phyloP scores from a whole-genome alignment of 2,888 invertebrate species.

The Therioaphis trifolii region DNA sequence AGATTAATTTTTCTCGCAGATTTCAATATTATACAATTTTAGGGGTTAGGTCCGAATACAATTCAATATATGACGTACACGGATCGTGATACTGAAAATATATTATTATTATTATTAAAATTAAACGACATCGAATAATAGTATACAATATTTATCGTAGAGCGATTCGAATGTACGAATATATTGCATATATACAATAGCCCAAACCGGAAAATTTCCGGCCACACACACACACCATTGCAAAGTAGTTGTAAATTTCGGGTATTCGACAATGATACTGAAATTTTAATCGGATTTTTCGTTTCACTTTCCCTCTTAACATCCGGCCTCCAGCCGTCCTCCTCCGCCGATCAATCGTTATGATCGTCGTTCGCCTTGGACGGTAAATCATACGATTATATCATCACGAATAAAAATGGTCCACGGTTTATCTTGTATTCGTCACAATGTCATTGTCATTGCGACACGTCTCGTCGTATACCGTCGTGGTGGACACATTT shows the following conservation, averaged over 20 bases:
- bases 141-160: no score
- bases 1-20: conserved; percentile 8
- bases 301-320: not conserved
- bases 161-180: not conserved
- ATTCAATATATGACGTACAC: not conserved
- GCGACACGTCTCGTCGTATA: no score
- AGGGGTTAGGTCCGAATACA: conserved; percentile 27
- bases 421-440: no score
- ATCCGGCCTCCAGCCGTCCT: conserved; percentile 8
- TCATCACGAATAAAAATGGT: not conserved
- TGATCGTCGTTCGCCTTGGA: not conserved
- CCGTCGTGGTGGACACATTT: no score
- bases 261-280: conserved; percentile 52
- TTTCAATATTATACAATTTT: conserved; percentile 32
- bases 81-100: not conserved
- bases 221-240: conserved; percentile 45
- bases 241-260: conserved; percentile 12
- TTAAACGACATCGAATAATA: no score
- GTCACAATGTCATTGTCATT: no score
- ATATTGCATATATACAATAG: conserved; percentile 31
- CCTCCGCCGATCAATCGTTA: not conserved
- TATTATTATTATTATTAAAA: not conserved
- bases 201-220: conserved; percentile 53
- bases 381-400: not conserved
- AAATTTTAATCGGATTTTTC: conserved; percentile 26